A percentile compares a stretch with the other conserved stretches of the same genome.
phyloP scores from a whole-genome alignment of 1,140 invertebrate genomes.

The Polypedilum vanderplanki region DNA sequence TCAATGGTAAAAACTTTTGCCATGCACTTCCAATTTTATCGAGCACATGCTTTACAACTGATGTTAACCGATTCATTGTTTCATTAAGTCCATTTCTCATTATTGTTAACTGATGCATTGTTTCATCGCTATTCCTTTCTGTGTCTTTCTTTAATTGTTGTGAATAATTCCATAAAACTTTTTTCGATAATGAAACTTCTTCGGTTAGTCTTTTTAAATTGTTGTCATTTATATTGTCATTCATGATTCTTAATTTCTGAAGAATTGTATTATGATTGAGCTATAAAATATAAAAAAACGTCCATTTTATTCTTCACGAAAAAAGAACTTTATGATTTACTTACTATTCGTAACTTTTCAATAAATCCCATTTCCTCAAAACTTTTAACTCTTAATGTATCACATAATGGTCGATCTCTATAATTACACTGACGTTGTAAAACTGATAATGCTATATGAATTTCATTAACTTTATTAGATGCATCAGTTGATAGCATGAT shows the following conservation, averaged over 20 bases:
- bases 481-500: conserved; percentile 48
- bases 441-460: conserved; percentile 51
- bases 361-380: conserved; percentile 47
- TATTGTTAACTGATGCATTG: neutral
- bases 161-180: neutral
- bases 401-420: conserved; percentile 54
- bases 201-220: neutral
- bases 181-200: neutral
- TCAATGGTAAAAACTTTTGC: neutral
- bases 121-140: neutral
- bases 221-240: neutral
- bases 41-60: neutral
- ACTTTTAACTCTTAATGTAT: conserved; percentile 52
- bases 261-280: neutral
- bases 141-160: neutral
- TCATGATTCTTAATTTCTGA: neutral
- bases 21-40: neutral
- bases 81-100: neutral
- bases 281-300: neutral
- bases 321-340: conserved; percentile 21
- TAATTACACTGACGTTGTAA: conserved; percentile 49
- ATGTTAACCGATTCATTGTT: neutral
- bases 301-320: neutral
- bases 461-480: conserved; percentile 48
- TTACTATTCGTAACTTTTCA: conserved; percentile 42